These are phyloP conservation scores for Penaeus vannamei DNA, from an alignment of 1,140 invertebrate genomes.

Conservation along the genomic window DNA sequence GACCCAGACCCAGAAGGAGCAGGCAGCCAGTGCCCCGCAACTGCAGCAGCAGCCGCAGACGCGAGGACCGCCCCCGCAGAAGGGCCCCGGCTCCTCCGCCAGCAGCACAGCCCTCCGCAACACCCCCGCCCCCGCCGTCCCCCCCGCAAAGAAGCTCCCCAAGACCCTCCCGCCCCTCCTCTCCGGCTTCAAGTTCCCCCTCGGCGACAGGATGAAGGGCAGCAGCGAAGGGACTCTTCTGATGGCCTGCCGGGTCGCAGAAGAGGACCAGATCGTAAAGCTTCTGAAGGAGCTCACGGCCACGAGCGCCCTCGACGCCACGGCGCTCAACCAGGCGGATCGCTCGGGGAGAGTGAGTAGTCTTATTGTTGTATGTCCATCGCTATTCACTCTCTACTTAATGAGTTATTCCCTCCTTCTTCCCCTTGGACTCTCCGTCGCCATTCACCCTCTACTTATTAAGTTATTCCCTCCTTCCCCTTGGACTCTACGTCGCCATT, in stretches of 20 bases:
- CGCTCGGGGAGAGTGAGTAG: conserved; percentile 64
- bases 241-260: conserved; percentile 58
- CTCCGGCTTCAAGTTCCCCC: conserved; percentile 17
- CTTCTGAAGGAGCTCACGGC: conserved; percentile 62
- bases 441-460: too few relatives aligned
- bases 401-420: too few relatives aligned
- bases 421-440: too few relatives aligned
- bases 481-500: too few relatives aligned
- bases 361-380: too few relatives aligned
- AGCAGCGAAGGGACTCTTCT: conserved; percentile 64
- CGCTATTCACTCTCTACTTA: too few relatives aligned
- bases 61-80: neutral
- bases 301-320: conserved; percentile 43
- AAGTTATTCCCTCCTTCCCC: too few relatives aligned
- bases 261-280: conserved; percentile 65
- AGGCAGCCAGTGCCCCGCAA: neutral
- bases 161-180: conserved; percentile 48
- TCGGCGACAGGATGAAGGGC: conserved; percentile 62
- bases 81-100: neutral
- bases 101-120: neutral
- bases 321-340: conserved; percentile 63
- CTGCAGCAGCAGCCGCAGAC: conserved; percentile 18
- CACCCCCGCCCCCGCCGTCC: neutral
- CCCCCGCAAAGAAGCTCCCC: conserved; percentile 1
- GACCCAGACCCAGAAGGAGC: neutral